A percentile compares a stretch with the other conserved stretches of the same genome.
These are phyloP conservation scores for Sebastiscus albofasciatus DNA, from an alignment of 2,797 vertebrate species.

Conservation along the genomic window DNA sequence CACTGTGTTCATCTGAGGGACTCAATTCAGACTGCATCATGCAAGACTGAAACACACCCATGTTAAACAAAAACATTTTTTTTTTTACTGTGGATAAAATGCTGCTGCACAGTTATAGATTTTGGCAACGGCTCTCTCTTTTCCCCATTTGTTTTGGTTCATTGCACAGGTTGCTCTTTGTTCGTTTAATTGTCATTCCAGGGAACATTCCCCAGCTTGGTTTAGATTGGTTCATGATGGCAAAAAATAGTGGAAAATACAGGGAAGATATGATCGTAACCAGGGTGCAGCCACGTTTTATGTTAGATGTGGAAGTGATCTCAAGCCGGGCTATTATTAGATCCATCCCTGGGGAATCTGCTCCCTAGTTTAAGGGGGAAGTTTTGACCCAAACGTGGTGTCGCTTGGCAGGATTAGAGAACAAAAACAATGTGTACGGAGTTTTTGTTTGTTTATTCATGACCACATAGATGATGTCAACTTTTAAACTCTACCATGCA, in stretches of 20 bases:
- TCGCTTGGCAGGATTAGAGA: neutral
- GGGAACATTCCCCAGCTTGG: slow-evolving; percentile 69
- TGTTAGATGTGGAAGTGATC: slow-evolving; percentile 72
- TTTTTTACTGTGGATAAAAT: slow-evolving; percentile 44
- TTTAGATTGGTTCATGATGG: slow-evolving; percentile 80
- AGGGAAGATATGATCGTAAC: slow-evolving; percentile 64
- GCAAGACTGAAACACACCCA: slow-evolving; percentile 3
- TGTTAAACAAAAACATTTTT: slow-evolving; percentile 3
- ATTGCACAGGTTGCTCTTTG: slow-evolving; percentile 75
- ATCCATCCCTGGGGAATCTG: slow-evolving; percentile 14
- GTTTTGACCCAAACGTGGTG: slow-evolving; percentile 21
- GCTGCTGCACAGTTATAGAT: slow-evolving; percentile 50
- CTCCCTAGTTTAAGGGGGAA: slow-evolving; percentile 15
- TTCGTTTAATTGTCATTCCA: slow-evolving; percentile 81
- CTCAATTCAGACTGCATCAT: neutral
- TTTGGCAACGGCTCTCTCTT: slow-evolving; percentile 66
- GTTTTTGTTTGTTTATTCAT: neutral
- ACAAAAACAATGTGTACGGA: neutral
- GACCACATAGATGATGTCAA: neutral
- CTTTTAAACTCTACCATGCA: neutral
- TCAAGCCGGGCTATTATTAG: slow-evolving; percentile 66
- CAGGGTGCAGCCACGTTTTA: slow-evolving; percentile 48
- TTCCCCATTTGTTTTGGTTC: slow-evolving; percentile 75
- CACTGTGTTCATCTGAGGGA: neutral
- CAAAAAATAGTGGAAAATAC: slow-evolving; percentile 50